A percentile compares a stretch with the other conserved stretches of the same genome.
Conservation (phyloP, 2,113 vertebrate genomes). For the Synchiropus splendidus region DNA sequence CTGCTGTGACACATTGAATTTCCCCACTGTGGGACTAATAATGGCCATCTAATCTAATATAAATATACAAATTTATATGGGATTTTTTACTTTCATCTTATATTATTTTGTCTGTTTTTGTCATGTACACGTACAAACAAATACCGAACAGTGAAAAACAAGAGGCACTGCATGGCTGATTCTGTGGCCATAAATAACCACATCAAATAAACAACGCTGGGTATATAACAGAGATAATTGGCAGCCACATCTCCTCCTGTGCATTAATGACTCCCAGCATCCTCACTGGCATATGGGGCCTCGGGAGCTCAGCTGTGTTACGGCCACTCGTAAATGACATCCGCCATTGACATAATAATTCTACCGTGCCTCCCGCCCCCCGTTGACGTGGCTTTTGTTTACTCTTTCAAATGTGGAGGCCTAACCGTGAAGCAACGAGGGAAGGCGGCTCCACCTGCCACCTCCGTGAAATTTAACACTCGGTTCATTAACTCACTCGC, state of each 20-base stretch:
- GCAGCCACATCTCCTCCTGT: not conserved
- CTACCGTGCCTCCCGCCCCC: constrained; percentile 14
- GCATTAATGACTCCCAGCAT: constrained; percentile 20
- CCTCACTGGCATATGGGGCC: constrained; percentile 29
- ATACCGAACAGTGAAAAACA: too few species aligned
- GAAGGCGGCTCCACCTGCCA: not conserved
- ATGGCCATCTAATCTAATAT: too few species aligned
- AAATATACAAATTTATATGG: too few species aligned
- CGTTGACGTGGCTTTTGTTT: constrained; percentile 16
- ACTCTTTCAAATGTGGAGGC: constrained; percentile 23
- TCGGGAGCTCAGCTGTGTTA: constrained; percentile 38
- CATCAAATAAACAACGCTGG: too few species aligned
- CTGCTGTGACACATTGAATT: too few species aligned
- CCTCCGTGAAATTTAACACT: constrained; percentile 39
- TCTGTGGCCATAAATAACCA: too few species aligned
- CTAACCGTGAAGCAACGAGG: constrained; percentile 23
- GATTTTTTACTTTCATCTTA: too few species aligned
- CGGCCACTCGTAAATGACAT: constrained; percentile 32
- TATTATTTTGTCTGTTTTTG: too few species aligned
- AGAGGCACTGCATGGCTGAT: too few species aligned
- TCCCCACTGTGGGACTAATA: too few species aligned
- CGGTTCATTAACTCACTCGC: constrained; percentile 34
- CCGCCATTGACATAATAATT: constrained; percentile 33
- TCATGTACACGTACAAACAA: too few species aligned
- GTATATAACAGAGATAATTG: too few species aligned